Percentiles rank a stretch among this genome's conserved stretches.
Conservation (phyloP, 2,888 invertebrate species). For the Athrips mouffetella region DNA sequence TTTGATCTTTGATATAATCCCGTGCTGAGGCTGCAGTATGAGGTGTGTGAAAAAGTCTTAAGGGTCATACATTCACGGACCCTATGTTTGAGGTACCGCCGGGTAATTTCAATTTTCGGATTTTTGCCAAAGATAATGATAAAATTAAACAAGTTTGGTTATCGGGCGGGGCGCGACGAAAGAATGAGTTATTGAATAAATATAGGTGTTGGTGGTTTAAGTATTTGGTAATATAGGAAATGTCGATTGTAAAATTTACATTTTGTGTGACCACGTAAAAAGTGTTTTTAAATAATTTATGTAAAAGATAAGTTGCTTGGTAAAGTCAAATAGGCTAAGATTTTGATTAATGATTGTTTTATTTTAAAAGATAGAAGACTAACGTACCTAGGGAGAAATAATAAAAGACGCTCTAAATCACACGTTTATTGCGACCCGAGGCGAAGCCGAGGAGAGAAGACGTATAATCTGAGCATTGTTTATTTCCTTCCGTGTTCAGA, state of each 20-base stretch:
- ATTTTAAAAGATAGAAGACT: too few relatives aligned
- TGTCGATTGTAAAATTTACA: neutral
- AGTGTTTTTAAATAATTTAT: too few relatives aligned
- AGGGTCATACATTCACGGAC: neutral
- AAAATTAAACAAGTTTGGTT: neutral
- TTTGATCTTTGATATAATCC: too few relatives aligned
- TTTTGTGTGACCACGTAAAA: neutral
- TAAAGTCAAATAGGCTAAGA: neutral
- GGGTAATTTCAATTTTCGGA: constrained; percentile 17
- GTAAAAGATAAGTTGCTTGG: too few relatives aligned
- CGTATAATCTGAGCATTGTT: too few relatives aligned
- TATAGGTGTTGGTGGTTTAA: constrained; percentile 1
- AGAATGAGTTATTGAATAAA: neutral
- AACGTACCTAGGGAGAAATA: too few relatives aligned
- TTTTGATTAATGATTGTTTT: too few relatives aligned
- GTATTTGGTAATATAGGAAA: neutral
- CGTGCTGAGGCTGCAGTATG: neutral
- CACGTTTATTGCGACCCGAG: too few relatives aligned
- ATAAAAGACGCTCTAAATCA: too few relatives aligned
- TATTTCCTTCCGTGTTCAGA: too few relatives aligned
- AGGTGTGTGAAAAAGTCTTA: neutral
- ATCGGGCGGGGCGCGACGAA: constrained; percentile 2
- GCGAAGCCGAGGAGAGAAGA: too few relatives aligned
- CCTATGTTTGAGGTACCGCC: neutral
- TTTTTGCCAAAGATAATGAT: constrained; percentile 12